A percentile compares a stretch with the other conserved stretches of the same genome.
phyloP scores from a whole-genome alignment of 2,888 invertebrate species.

The Phyllotreta cruciferae region DNA sequence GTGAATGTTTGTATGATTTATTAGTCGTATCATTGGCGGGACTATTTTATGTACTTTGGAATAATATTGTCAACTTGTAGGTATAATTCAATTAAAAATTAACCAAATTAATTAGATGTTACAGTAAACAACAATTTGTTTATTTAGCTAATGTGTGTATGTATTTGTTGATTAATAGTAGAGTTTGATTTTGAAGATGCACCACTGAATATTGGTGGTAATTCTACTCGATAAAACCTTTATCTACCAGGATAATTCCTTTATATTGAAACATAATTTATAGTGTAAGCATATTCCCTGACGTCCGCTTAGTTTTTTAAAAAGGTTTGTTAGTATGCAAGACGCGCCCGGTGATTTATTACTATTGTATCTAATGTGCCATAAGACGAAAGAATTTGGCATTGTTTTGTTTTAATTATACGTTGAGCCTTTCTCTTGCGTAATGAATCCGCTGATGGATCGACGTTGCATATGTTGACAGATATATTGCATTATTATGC shows the following conservation, averaged over 20 bases:
- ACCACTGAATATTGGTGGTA: constrained; percentile 23
- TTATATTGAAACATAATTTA: constrained; percentile 40
- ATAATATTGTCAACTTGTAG: no score
- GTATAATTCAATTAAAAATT: no score
- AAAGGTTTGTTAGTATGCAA: constrained; percentile 32
- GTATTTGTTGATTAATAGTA: background rate
- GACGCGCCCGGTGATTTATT: constrained; percentile 37
- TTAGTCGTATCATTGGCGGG: constrained; percentile 29
- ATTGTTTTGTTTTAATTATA: constrained; percentile 40
- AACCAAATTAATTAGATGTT: no score
- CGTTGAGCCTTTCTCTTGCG: constrained; percentile 34
- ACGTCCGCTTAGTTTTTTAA: constrained; percentile 35
- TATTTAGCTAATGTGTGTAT: background rate
- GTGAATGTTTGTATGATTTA: constrained; percentile 34
- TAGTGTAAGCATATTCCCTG: constrained; percentile 31
- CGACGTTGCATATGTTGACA: constrained; percentile 33
- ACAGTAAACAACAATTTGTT: background rate
- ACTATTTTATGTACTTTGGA: no score
- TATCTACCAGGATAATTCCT: constrained; percentile 41
- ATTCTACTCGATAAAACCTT: constrained; percentile 38
- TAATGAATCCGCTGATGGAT: constrained; percentile 36
- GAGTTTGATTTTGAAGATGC: background rate
- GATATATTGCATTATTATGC: constrained; percentile 34
- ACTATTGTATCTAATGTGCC: constrained; percentile 34
- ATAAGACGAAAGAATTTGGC: constrained; percentile 37